Conservation (phyloP, 1,140 invertebrate genomes). For the Acyrthosiphon pisum region DNA sequence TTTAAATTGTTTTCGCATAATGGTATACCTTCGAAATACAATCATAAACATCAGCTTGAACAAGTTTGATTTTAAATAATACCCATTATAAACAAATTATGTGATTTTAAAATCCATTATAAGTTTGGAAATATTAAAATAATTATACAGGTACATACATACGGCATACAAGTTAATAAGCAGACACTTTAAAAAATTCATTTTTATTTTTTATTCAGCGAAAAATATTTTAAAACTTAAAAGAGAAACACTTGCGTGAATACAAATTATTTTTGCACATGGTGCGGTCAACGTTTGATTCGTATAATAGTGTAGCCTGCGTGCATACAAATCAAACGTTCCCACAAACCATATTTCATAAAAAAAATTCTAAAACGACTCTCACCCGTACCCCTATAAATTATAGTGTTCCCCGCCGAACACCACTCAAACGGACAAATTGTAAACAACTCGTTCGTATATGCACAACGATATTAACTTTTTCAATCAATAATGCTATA, state of each 20-base stretch:
- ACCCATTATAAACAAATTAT: no score
- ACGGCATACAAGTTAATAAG: not conserved
- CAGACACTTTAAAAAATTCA: not conserved
- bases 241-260: not conserved
- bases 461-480: not conserved
- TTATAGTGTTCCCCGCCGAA: not conserved
- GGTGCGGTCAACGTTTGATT: not conserved
- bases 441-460: not conserved
- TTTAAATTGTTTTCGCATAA: not conserved
- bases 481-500: not conserved
- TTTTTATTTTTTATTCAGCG: not conserved
- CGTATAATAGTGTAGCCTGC: not conserved
- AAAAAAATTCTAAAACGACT: not conserved
- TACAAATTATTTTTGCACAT: not conserved
- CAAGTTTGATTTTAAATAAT: not conserved
- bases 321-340: not conserved
- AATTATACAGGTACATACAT: not conserved
- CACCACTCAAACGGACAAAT: not conserved
- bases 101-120: not conserved
- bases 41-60: not conserved
- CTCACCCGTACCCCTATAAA: not conserved
- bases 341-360: not conserved
- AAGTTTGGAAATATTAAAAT: not conserved
- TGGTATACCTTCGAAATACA: not conserved
- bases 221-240: not conserved